Percentiles rank a stretch among this genome's conserved stretches.
Evolutionary conservation across 2,888 invertebrate genomes (phyloP).

Genomic region (Leucophenga maculata): DNA sequence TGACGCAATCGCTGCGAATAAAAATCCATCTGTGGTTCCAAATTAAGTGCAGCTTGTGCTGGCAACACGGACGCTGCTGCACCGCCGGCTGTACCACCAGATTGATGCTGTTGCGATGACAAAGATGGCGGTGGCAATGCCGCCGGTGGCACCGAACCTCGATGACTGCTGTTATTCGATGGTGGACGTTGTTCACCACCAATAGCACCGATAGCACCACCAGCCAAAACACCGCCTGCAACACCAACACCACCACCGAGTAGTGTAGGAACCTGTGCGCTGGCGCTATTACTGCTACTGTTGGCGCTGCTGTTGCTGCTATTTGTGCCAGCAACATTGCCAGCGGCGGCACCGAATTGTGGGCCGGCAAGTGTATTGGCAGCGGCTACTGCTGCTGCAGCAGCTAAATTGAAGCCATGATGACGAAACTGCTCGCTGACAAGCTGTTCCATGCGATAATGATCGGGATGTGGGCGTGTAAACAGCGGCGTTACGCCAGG

Average conservation of each 20-base stretch:
- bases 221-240: not conserved
- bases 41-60: slow-evolving; percentile 73
- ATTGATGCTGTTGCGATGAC: slow-evolving; percentile 51
- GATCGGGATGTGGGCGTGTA: slow-evolving; percentile 85
- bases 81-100: slow-evolving; percentile 39
- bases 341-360: slow-evolving; percentile 71
- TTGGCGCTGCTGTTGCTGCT: slow-evolving; percentile 50
- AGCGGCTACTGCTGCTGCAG: slow-evolving; percentile 80
- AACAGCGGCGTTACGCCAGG: slow-evolving; percentile 82
- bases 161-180: slow-evolving; percentile 69
- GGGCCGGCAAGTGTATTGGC: slow-evolving; percentile 75
- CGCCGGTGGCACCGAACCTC: slow-evolving; percentile 70
- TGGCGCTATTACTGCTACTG: slow-evolving; percentile 53
- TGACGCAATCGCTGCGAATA: slow-evolving; percentile 99
- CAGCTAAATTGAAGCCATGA: slow-evolving; percentile 83
- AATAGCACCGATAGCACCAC: slow-evolving; percentile 61
- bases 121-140: slow-evolving; percentile 58
- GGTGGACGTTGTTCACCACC: slow-evolving; percentile 72
- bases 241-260: not conserved
- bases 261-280: slow-evolving; percentile 51
- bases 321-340: slow-evolving; percentile 21
- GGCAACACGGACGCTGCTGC: slow-evolving; percentile 30
- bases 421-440: slow-evolving; percentile 88
- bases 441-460: slow-evolving; percentile 87
- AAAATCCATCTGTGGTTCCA: slow-evolving; percentile 96